phyloP scores from a whole-genome alignment of 2,113 vertebrate species.

The Chamaea fasciata region DNA sequence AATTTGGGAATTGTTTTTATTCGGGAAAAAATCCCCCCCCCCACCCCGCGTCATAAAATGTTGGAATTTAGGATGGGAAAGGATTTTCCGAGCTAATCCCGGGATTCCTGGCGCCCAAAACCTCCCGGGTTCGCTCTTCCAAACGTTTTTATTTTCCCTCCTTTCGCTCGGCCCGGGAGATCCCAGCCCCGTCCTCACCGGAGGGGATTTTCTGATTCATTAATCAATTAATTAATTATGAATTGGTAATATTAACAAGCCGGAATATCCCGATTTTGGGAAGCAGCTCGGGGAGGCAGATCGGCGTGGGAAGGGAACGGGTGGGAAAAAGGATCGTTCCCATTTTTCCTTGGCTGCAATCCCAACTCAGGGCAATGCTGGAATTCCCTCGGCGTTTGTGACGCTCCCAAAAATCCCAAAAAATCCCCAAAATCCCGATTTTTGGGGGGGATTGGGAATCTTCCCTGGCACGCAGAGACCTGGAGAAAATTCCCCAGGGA shows the following conservation, averaged over 20 bases:
- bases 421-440: background rate
- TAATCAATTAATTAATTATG: background rate
- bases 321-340: background rate
- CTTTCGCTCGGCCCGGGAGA: background rate
- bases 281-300: background rate
- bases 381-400: background rate
- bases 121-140: background rate
- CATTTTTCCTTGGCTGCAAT: background rate
- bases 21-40: background rate
- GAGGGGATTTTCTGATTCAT: background rate
- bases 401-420: background rate
- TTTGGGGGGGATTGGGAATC: background rate
- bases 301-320: background rate
- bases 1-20: background rate
- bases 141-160: fast-evolving
- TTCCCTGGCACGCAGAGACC: background rate
- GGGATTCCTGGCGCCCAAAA: fast-evolving
- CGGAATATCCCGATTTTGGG: background rate
- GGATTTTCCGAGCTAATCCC: background rate
- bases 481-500: background rate
- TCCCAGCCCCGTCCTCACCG: background rate
- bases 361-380: background rate
- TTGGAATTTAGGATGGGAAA: background rate
- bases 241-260: too few relatives aligned
- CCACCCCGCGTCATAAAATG: fast-evolving